Conservation (phyloP, 2,113 vertebrate genomes). For the Pterocles burchelli region DNA sequence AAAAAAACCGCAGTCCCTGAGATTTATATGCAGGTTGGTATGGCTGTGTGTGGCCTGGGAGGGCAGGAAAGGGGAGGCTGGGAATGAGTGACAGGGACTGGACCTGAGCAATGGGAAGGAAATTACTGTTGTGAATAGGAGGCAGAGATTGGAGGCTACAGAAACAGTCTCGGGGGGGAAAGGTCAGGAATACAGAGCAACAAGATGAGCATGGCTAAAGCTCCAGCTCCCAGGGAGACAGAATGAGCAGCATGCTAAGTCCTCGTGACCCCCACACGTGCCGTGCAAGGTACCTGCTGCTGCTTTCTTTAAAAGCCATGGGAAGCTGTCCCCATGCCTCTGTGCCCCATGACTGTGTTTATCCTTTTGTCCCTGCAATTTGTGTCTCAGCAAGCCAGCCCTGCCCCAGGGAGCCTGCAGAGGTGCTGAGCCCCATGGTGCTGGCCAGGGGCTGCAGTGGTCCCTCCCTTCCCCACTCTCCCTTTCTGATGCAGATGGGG, state of each 20-base stretch:
- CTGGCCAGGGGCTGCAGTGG: background rate
- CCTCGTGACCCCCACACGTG: accelerated
- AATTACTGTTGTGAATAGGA: slow-evolving; percentile 20
- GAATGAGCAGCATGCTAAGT: background rate
- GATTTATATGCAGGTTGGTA: background rate
- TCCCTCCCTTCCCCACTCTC: background rate
- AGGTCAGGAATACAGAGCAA: background rate
- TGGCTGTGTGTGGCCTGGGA: background rate
- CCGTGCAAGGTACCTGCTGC: background rate
- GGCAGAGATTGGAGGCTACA: background rate
- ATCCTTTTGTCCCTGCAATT: background rate
- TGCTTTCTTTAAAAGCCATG: background rate
- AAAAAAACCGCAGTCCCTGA: background rate
- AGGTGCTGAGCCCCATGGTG: background rate
- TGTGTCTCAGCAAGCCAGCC: background rate
- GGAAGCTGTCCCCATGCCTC: background rate
- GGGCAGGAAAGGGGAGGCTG: background rate
- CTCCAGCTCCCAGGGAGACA: background rate
- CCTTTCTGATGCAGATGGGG: background rate
- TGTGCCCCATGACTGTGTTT: accelerated
- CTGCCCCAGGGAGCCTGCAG: background rate
- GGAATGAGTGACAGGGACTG: background rate
- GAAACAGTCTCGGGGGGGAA: background rate
- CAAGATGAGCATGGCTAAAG: background rate
- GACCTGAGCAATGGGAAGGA: background rate